phyloP scores from a whole-genome alignment of 2,113 vertebrate species.

The Scortum barcoo region DNA sequence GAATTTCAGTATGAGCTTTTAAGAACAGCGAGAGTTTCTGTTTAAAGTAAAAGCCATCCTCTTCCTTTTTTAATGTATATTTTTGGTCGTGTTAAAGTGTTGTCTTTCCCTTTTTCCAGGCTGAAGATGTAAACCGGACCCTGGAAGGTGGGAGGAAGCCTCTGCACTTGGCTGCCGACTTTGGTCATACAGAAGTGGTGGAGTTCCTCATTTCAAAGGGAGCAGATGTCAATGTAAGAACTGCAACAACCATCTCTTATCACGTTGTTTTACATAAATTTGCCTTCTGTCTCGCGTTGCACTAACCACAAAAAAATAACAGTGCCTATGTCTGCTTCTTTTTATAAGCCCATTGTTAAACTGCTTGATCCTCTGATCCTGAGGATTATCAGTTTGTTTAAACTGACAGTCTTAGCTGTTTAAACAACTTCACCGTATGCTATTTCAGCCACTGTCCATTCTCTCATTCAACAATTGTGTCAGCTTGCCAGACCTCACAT shows the following conservation, averaged over 20 bases:
- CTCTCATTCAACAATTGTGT: slow-evolving; percentile 22
- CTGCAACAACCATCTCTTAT: background rate
- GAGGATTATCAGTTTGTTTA: slow-evolving; percentile 9
- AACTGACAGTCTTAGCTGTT: background rate
- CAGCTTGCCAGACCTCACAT: slow-evolving; percentile 22
- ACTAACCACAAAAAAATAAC: slow-evolving; percentile 4
- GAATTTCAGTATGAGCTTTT: background rate
- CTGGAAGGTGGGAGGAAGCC: slow-evolving; percentile 93
- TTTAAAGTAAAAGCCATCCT: background rate
- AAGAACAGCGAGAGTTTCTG: background rate
- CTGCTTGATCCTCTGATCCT: background rate
- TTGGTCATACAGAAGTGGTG: slow-evolving; percentile 91
- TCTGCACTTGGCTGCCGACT: slow-evolving; percentile 95
- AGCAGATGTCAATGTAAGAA: slow-evolving; percentile 95
- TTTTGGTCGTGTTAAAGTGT: slow-evolving; percentile 15
- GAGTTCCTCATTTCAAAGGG: slow-evolving; percentile 94
- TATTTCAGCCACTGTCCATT: slow-evolving; percentile 20
- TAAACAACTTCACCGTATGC: background rate
- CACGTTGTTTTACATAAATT: slow-evolving; percentile 52
- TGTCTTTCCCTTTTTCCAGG: slow-evolving; percentile 77
- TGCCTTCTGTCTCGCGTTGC: slow-evolving; percentile 4
- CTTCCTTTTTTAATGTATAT: background rate
- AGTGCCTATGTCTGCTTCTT: background rate
- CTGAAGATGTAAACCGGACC: slow-evolving; percentile 92
- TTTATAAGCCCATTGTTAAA: background rate